Percentiles rank a stretch among this genome's conserved stretches.
Conservation (phyloP, 2,113 vertebrate genomes). For the Hiodon alosoides region DNA sequence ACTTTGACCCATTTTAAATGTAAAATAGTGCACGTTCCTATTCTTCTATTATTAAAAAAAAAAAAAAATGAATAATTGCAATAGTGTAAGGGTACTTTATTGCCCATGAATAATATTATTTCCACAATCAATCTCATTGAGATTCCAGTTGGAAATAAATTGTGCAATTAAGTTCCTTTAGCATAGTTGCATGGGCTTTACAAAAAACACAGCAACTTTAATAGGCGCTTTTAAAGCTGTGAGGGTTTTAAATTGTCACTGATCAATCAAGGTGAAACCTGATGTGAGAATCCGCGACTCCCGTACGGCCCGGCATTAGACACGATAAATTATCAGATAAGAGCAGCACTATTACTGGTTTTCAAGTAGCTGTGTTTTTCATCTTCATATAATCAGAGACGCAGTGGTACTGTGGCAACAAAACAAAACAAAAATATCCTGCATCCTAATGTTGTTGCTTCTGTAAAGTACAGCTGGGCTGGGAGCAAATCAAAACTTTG, state of each 20-base stretch:
- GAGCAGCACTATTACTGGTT: slow-evolving; percentile 25
- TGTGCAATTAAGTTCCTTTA: no score
- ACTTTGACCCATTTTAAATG: slow-evolving; percentile 63
- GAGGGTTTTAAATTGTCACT: slow-evolving; percentile 18
- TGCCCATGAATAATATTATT: background rate
- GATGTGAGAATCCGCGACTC: background rate
- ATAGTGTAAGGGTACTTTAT: slow-evolving; percentile 19
- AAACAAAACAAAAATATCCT: slow-evolving; percentile 12
- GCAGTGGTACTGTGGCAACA: background rate
- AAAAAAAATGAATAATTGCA: slow-evolving; percentile 31
- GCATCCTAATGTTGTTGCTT: slow-evolving; percentile 9
- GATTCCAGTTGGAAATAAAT: no score
- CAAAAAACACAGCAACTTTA: no score
- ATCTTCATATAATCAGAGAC: slow-evolving; percentile 14
- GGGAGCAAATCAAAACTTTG: background rate
- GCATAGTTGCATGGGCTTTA: no score
- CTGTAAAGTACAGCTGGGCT: background rate
- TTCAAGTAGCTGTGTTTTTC: slow-evolving; percentile 26
- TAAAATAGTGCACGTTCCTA: slow-evolving; percentile 59
- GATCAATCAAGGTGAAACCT: background rate
- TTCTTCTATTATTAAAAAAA: slow-evolving; percentile 32
- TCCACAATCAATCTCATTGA: background rate
- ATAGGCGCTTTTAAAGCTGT: background rate
- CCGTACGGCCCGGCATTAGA: slow-evolving; percentile 26
- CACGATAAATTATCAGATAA: slow-evolving; percentile 33